Conservation (phyloP, 2,797 vertebrate species). For the Pangasius macronema region DNA sequence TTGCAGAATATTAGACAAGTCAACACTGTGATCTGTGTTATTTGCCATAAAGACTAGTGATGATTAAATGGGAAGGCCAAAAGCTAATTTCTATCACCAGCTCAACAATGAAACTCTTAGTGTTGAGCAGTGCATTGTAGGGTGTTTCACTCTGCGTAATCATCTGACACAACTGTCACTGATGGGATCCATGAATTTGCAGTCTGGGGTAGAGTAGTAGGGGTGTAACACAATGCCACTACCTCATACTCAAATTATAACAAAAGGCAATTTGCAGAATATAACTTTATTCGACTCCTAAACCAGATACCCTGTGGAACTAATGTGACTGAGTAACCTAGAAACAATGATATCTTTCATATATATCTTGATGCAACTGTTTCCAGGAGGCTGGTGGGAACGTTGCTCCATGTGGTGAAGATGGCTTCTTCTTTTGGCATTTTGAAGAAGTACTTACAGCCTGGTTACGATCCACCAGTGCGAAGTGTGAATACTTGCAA, state of each 20-base stretch:
- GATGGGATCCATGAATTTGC: not conserved
- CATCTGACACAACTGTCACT: not conserved
- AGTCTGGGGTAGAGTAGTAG: not conserved
- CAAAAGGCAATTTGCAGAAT: not conserved
- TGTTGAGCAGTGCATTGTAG: not conserved
- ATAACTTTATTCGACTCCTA: too few species aligned
- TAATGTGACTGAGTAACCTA: too few species aligned
- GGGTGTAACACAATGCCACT: not conserved
- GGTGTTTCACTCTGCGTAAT: not conserved
- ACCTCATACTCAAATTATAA: not conserved
- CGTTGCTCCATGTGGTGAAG: too few species aligned
- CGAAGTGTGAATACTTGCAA: too few species aligned
- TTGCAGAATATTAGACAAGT: not conserved
- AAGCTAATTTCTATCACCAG: not conserved
- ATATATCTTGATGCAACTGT: too few species aligned
- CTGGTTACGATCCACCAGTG: too few species aligned
- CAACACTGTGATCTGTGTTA: not conserved
- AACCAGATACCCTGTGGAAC: too few species aligned
- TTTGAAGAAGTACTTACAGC: too few species aligned
- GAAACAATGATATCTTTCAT: not conserved
- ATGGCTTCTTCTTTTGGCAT: too few species aligned
- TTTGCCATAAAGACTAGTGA: not conserved
- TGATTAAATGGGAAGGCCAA: not conserved
- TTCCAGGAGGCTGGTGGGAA: too few species aligned
- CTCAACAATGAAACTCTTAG: not conserved